Evolutionary conservation across 2,113 vertebrate genomes (phyloP), one percentile per base, ranked within the genome.

Genomic region (Apeltes quadracus): DNA sequence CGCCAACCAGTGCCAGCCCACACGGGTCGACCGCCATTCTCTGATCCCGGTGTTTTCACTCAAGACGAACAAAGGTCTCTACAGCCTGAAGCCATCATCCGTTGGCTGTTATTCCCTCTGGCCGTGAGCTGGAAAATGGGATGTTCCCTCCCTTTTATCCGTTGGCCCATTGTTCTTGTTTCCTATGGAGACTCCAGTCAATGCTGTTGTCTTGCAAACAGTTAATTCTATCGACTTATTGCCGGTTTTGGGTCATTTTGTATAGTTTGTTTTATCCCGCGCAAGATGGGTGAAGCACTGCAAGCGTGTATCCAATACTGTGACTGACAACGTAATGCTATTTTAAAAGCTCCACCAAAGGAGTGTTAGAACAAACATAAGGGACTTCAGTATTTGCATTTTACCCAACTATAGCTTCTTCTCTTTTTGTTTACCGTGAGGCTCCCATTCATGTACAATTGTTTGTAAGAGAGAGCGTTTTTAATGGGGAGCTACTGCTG

Each of bases 11-110:
- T 87, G 94, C 96, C 86, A 89, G 92, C 55, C 90, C 96, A 63
- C 96, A 95, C 0, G 95, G 95, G 85, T 95, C 95, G 11, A 94
- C 95, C 89, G 95, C 95, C 23, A 75, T 95, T 41, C 94, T 94
- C 88, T 98, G 88, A 93, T 5, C 1, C 5, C 6, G 54, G 46
- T 1, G 27, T 20, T 59, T 59, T 15, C 1, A 23, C 48, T n/a
- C 43, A 34, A 53, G n/a, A 41, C 48, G 51, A 46, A 15, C 58
- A 43, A 58, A 9, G 1, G 22, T 55, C 61, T 64, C 7, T 22
- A 43, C 51, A 39, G 38, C 29, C 48, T 41, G 53, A 56, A 65
- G 46, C 46, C 41, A 22, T 25, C 36, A 53, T 13, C 16, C 25
- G 15, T 13, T 68, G 10, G 2, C 0, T 0, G 65, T 58, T 75